Conservation (phyloP, 2,113 vertebrate genomes). For the Pongo pygmaeus region DNA sequence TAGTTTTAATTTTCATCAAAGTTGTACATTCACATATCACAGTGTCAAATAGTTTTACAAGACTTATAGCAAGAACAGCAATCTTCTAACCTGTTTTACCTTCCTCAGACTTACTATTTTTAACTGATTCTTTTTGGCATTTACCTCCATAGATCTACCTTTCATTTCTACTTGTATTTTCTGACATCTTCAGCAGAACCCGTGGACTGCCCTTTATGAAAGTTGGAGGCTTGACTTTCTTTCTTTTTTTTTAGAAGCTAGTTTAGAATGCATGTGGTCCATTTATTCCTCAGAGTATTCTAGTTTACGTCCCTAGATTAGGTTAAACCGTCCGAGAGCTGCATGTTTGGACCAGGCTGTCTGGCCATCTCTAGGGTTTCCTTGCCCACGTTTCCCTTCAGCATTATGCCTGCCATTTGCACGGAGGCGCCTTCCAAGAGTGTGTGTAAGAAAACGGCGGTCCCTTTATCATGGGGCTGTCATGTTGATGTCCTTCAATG, state of each 20-base stretch:
- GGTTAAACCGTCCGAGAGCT: background rate
- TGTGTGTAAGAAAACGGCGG: accelerated
- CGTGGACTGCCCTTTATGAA: background rate
- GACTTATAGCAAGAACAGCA: background rate
- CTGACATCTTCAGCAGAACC: background rate
- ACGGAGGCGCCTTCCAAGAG: background rate
- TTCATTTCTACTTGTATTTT: background rate
- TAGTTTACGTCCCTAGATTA: background rate
- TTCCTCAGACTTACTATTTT: background rate
- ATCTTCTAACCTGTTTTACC: background rate
- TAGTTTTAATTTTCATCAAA: background rate
- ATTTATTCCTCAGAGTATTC: background rate
- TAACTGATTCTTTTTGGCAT: background rate
- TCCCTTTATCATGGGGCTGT: background rate
- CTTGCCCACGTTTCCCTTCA: background rate
- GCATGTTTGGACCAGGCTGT: background rate
- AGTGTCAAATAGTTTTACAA: background rate
- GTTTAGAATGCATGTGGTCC: background rate
- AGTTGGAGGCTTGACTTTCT: background rate
- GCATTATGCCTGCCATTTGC: too few relatives aligned
- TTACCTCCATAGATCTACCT: background rate
- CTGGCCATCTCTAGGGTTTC: background rate
- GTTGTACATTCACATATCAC: background rate
- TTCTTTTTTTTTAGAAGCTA: background rate
- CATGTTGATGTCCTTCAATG: too few relatives aligned